phyloP scores from a whole-genome alignment of 2,113 vertebrate species.

The Zosterops pallidus region DNA sequence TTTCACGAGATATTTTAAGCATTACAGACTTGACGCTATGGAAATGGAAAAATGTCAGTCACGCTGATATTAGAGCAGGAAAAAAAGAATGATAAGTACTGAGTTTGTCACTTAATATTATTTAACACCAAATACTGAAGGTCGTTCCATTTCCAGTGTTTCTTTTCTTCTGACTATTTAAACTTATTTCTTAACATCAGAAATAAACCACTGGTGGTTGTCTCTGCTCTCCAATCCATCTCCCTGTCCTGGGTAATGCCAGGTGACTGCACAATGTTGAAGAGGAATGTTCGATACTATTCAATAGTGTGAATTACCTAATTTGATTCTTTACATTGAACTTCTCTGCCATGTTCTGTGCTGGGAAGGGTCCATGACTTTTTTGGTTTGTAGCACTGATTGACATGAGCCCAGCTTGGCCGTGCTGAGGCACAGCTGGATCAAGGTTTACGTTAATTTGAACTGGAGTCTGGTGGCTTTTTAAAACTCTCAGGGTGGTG shows the following conservation, averaged over 20 bases:
- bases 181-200: not conserved
- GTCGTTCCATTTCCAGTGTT: not conserved
- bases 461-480: not conserved
- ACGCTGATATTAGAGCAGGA: not conserved
- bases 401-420: not conserved
- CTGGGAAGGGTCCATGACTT: not conserved
- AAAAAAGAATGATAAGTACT: not conserved
- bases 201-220: not conserved
- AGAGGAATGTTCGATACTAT: not conserved
- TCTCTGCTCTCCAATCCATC: not conserved
- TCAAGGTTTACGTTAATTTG: not conserved
- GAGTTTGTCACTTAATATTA: not conserved
- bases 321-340: not conserved
- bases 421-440: not conserved
- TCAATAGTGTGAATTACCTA: not conserved
- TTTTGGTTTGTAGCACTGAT: not conserved
- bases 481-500: not conserved
- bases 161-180: not conserved
- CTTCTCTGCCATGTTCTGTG: not conserved
- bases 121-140: not conserved
- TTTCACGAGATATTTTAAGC: not conserved
- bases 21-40: not conserved
- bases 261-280: not conserved
- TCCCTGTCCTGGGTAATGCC: not conserved
- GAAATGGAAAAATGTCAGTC: slow-evolving; percentile 50